These are phyloP conservation scores for Odontophorus gujanensis DNA, from an alignment of 2,113 vertebrate genomes.

Conservation along the genomic window DNA sequence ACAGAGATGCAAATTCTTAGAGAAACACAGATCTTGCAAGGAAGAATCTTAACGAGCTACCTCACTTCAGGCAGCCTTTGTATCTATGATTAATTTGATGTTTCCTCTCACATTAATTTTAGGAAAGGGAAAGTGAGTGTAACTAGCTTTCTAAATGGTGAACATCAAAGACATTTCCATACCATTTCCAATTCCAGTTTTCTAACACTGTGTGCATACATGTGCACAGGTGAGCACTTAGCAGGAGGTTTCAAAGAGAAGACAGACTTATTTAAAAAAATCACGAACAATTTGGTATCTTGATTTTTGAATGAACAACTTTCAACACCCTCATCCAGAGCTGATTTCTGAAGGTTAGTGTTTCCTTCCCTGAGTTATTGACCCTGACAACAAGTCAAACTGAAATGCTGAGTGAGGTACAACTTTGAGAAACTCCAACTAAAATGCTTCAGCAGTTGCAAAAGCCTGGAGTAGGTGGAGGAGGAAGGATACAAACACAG, in stretches of 20 bases:
- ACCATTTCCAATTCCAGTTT: not conserved
- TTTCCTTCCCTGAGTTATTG: not conserved
- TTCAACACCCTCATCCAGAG: not conserved
- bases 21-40: not conserved
- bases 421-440: not conserved
- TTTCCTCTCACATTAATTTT: constrained; percentile 25
- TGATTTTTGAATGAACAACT: not conserved
- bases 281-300: not conserved
- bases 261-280: not conserved
- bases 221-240: not conserved
- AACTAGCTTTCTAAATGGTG: not conserved
- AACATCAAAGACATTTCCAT: not conserved
- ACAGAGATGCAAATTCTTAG: constrained; percentile 18
- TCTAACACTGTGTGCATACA: not conserved
- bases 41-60: constrained; percentile 24
- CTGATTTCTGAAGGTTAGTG: not conserved
- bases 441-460: not conserved
- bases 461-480: not conserved
- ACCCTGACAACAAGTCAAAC: not conserved
- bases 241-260: not conserved
- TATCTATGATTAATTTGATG: not conserved
- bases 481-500: not conserved
- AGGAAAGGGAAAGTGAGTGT: not conserved
- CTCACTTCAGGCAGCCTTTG: not conserved
- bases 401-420: not conserved